Evolutionary conservation across 1,140 invertebrate genomes (phyloP).

Genomic region (Medauroidea extradentata): DNA sequence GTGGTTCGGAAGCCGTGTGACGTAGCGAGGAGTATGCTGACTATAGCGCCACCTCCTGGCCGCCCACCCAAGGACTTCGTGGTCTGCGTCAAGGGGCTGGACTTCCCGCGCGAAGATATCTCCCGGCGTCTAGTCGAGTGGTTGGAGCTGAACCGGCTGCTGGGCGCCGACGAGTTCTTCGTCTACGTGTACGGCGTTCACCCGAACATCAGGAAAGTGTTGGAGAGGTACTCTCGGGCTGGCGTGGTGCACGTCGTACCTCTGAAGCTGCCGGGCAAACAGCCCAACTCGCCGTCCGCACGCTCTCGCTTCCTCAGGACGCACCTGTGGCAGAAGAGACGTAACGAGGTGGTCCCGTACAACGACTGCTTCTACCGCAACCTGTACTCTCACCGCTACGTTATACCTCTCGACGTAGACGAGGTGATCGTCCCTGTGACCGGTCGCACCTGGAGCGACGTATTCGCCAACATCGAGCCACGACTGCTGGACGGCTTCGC

Average conservation of each 20-base stretch:
- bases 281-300: conserved; percentile 40
- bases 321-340: conserved; percentile 62
- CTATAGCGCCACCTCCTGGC: neutral
- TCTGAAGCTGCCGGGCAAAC: conserved; percentile 49
- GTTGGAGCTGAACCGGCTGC: conserved; percentile 59
- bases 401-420: conserved; percentile 66
- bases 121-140: conserved; percentile 59
- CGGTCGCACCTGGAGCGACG: conserved; percentile 50
- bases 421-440: conserved; percentile 62
- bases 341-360: conserved; percentile 66
- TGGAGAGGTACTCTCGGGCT: conserved; percentile 50
- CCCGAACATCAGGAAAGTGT: conserved; percentile 46
- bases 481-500: conserved; percentile 45
- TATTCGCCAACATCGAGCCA: conserved; percentile 41
- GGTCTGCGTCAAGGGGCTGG: conserved; percentile 66
- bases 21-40: neutral
- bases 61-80: conserved; percentile 48
- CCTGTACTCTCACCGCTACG: conserved; percentile 54
- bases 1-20: neutral
- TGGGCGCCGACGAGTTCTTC: conserved; percentile 60
- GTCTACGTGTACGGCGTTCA: conserved; percentile 59
- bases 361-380: conserved; percentile 72
- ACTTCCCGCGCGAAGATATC: conserved; percentile 57
- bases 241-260: conserved; percentile 51
- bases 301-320: conserved; percentile 40